A percentile compares a stretch with the other conserved stretches of the same genome.
Evolutionary conservation across 2,797 vertebrate species (phyloP).

Genomic region (Myotis daubentonii): DNA sequence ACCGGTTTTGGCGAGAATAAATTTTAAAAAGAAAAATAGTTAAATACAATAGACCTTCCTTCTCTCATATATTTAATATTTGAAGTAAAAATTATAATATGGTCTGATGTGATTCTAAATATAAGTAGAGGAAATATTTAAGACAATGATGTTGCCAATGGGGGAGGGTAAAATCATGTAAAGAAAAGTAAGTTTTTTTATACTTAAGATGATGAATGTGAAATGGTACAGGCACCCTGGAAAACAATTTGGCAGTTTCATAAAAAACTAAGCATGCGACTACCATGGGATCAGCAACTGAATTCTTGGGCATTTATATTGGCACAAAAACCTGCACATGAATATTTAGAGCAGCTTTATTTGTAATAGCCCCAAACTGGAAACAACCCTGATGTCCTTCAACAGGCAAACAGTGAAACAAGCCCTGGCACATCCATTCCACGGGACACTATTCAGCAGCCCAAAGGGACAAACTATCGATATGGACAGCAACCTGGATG

Average conservation of each 20-base stretch:
- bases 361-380: background rate
- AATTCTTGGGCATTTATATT: background rate
- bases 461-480: background rate
- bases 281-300: background rate
- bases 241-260: background rate
- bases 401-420: background rate
- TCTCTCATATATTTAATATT: background rate
- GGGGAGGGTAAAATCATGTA: background rate
- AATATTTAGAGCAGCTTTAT: background rate
- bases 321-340: background rate
- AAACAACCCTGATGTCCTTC: background rate
- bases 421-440: too few relatives aligned
- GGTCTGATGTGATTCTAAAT: background rate
- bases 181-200: background rate
- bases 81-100: background rate
- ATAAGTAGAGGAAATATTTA: background rate
- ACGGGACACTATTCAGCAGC: background rate
- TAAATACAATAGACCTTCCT: background rate
- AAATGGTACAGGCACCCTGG: background rate
- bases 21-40: background rate
- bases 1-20: too few relatives aligned
- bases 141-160: background rate
- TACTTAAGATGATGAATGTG: background rate
- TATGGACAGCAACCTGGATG: too few relatives aligned
- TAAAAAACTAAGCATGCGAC: background rate